Evolutionary conservation across 2,888 invertebrate species (phyloP).

Genomic region (Onthophagus sagittarius): DNA sequence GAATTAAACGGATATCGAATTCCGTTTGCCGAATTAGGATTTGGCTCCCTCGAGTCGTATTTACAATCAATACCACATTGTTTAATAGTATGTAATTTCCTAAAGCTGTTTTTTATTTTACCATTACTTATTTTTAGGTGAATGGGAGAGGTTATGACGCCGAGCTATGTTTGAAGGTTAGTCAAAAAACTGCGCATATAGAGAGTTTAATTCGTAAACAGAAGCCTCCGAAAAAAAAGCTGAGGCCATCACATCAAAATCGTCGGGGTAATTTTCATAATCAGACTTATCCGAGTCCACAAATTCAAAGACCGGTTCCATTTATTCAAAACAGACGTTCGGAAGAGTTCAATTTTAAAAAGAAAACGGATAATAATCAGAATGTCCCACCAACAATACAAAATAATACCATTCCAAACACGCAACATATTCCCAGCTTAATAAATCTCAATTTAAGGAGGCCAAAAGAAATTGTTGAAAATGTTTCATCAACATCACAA

Average conservation of each 20-base stretch:
- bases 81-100: conserved; percentile 9
- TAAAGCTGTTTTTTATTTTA: neutral
- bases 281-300: neutral
- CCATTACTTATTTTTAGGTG: conserved; percentile 5
- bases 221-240: conserved; percentile 4
- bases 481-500: no score
- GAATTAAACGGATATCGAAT: conserved; percentile 15
- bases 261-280: neutral
- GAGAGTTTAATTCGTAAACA: conserved; percentile 19
- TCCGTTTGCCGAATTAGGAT: conserved; percentile 18
- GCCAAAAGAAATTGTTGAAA: no score
- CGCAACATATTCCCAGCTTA: no score
- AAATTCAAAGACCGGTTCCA: neutral
- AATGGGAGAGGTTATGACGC: conserved; percentile 15
- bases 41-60: conserved; percentile 5
- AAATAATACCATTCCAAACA: no score
- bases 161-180: conserved; percentile 11
- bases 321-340: neutral
- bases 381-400: neutral
- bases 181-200: conserved; percentile 19
- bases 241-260: neutral
- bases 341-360: neutral
- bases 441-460: no score
- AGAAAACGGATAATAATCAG: neutral
- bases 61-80: conserved; percentile 13